Evolutionary conservation across 2,888 invertebrate genomes (phyloP).

Genomic region (Morpho helenor): DNA sequence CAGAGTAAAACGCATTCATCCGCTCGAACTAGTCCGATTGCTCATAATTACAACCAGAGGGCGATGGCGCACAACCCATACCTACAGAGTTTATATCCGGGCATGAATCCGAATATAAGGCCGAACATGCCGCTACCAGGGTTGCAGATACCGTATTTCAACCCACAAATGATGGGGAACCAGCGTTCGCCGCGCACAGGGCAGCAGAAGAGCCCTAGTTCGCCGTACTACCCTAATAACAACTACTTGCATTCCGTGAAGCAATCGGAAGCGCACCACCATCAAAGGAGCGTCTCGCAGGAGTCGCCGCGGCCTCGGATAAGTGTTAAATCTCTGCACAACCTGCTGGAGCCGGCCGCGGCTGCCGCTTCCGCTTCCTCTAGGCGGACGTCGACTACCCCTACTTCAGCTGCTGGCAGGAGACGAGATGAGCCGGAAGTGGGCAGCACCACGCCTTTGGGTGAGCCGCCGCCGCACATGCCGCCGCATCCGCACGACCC

Average conservation of each 20-base stretch:
- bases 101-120: conserved; percentile 55
- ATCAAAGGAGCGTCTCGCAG: conserved; percentile 50
- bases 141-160: conserved; percentile 65
- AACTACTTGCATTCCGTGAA: conserved; percentile 65
- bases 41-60: conserved; percentile 71
- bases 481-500: conserved; percentile 58
- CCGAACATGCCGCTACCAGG: conserved; percentile 58
- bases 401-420: conserved; percentile 70
- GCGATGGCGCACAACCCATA: conserved; percentile 90
- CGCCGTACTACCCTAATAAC: conserved; percentile 66
- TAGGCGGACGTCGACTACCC: conserved; percentile 67
- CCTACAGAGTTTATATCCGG: conserved; percentile 63
- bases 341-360: conserved; percentile 70
- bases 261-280: conserved; percentile 45
- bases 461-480: conserved; percentile 61
- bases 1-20: conserved; percentile 62
- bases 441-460: conserved; percentile 81
- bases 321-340: conserved; percentile 81
- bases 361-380: conserved; percentile 76
- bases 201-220: conserved; percentile 66
- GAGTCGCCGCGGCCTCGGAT: conserved; percentile 79
- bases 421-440: conserved; percentile 79
- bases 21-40: conserved; percentile 73
- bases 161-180: conserved; percentile 56
- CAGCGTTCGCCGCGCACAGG: conserved; percentile 85